phyloP scores from a whole-genome alignment of 2,113 vertebrate genomes.

The Colinus virginianus region DNA sequence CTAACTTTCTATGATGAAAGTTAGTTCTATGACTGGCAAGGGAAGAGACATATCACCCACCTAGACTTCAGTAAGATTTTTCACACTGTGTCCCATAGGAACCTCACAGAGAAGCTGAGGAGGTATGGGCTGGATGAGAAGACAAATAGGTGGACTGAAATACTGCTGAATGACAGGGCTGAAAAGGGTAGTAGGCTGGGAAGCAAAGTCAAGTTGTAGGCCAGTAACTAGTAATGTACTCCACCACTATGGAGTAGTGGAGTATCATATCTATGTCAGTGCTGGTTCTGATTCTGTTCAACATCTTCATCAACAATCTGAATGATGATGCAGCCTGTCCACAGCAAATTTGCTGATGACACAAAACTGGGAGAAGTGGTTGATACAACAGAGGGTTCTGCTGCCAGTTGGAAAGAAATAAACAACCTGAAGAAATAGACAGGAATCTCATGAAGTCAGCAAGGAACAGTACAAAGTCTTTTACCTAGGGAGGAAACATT shows the following conservation, averaged over 20 bases:
- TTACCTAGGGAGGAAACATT: background rate
- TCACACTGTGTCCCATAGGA: background rate
- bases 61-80: background rate
- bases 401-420: background rate
- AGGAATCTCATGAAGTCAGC: background rate
- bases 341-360: background rate
- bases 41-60: too few species aligned
- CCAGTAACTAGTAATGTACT: fast-evolving
- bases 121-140: background rate
- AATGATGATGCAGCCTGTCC: background rate
- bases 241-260: too few species aligned
- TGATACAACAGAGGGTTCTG: background rate
- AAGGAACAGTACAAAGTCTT: background rate
- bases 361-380: background rate
- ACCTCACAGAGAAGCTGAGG: background rate
- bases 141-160: background rate
- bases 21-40: background rate
- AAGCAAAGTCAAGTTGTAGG: background rate
- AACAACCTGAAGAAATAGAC: background rate
- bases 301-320: background rate
- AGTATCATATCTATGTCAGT: background rate
- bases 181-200: background rate
- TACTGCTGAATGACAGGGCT: background rate
- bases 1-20: background rate
- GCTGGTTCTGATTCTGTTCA: background rate